Evolutionary conservation across 1,140 invertebrate species (phyloP).

Genomic region (Chironomus striatipennis): DNA sequence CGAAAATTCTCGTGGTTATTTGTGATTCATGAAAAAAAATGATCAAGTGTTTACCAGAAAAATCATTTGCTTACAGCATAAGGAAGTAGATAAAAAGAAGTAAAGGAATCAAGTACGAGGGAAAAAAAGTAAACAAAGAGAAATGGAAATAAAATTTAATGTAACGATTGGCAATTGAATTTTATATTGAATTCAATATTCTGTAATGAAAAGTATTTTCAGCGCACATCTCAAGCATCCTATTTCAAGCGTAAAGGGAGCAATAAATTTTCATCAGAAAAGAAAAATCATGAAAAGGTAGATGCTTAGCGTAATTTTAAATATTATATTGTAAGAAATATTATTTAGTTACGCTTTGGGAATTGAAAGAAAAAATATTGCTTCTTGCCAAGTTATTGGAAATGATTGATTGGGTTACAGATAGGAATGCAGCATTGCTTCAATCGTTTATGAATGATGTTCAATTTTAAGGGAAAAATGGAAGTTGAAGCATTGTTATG

Average conservation of each 20-base stretch:
- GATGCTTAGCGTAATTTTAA: not conserved
- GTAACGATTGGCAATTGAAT: not conserved
- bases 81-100: not conserved
- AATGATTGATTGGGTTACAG: too few species aligned
- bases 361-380: not conserved
- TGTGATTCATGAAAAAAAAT: not conserved
- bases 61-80: not conserved
- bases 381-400: not conserved
- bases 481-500: too few species aligned
- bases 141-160: not conserved
- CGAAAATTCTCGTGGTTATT: not conserved
- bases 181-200: not conserved
- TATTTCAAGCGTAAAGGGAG: not conserved
- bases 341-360: not conserved
- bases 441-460: not conserved
- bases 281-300: not conserved
- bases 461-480: too few species aligned
- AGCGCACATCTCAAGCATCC: not conserved
- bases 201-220: not conserved
- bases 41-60: not conserved
- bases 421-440: not conserved
- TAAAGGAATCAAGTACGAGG: not conserved
- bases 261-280: not conserved
- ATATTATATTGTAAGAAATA: not conserved
- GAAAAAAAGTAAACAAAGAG: not conserved